phyloP scores from a whole-genome alignment of 2,888 invertebrate species.

The Galeruca laticollis region DNA sequence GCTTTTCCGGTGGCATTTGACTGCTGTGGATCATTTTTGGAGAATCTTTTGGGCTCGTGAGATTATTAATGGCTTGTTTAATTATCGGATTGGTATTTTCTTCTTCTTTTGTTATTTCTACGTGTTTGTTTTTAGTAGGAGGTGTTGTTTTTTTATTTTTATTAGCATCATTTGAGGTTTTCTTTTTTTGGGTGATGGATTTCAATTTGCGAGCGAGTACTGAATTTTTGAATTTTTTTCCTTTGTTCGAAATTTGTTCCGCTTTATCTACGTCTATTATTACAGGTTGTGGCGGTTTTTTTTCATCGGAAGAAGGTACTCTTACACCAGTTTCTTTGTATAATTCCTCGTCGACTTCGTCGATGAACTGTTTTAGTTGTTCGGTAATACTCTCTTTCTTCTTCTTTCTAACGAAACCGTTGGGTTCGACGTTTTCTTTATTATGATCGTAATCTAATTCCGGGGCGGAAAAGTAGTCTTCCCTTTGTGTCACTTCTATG shows the following conservation, averaged over 20 bases:
- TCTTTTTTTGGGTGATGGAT: constrained; percentile 54
- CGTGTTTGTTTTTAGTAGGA: constrained; percentile 42
- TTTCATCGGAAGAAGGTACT: constrained; percentile 48
- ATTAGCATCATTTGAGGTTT: constrained; percentile 48
- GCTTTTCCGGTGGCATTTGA: constrained; percentile 77
- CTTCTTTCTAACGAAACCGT: constrained; percentile 47
- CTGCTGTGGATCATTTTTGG: constrained; percentile 79
- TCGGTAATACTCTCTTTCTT: constrained; percentile 60
- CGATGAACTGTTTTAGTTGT: constrained; percentile 61
- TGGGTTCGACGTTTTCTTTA: constrained; percentile 45
- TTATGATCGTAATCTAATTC: constrained; percentile 33
- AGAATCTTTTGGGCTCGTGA: constrained; percentile 62
- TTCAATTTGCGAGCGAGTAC: constrained; percentile 58
- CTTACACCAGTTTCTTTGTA: constrained; percentile 61
- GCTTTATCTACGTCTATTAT: constrained; percentile 65
- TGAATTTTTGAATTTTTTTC: constrained; percentile 53
- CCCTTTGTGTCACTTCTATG: constrained; percentile 80
- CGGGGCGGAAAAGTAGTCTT: constrained; percentile 70
- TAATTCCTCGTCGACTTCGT: constrained; percentile 61
- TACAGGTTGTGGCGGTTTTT: constrained; percentile 56
- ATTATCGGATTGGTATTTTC: constrained; percentile 61
- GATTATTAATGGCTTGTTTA: constrained; percentile 69
- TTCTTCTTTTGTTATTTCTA: constrained; percentile 47
- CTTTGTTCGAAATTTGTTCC: constrained; percentile 60
- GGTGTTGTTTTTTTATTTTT: constrained; percentile 34